Evolutionary conservation across 2,797 vertebrate species (phyloP).

Genomic region (Helicolenus hilgendorfi): DNA sequence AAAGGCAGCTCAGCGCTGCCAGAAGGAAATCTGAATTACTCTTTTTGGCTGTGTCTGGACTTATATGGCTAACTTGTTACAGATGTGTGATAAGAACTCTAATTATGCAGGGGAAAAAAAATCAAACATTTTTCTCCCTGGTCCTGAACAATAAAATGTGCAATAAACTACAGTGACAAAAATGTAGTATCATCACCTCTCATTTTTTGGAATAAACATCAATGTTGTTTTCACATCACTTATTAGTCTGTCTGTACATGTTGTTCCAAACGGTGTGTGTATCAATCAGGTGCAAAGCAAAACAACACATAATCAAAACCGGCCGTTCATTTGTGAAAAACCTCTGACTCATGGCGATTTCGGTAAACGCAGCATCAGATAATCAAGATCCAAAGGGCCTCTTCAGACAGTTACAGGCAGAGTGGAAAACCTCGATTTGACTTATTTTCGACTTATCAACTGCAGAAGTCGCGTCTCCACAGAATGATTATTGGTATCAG

Average conservation of each 20-base stretch:
- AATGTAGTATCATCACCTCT: background rate
- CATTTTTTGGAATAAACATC: constrained; percentile 12
- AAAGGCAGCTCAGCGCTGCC: constrained; percentile 5
- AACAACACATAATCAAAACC: constrained; percentile 44
- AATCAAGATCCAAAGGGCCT: constrained; percentile 15
- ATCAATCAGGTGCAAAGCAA: constrained; percentile 19
- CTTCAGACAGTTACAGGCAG: constrained; percentile 8
- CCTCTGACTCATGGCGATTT: constrained; percentile 67
- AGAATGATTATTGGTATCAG: background rate
- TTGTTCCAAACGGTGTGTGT: background rate
- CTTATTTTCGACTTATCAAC: constrained; percentile 8
- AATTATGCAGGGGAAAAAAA: constrained; percentile 15
- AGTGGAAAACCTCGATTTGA: constrained; percentile 40
- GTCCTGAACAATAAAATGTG: constrained; percentile 31
- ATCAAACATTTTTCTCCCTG: constrained; percentile 30
- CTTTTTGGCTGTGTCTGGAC: constrained; percentile 19
- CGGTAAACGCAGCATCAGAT: constrained; percentile 40
- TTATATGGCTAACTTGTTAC: constrained; percentile 60
- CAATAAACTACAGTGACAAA: background rate
- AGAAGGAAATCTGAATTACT: constrained; percentile 31
- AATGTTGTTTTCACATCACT: background rate
- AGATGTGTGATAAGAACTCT: constrained; percentile 71
- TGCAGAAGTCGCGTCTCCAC: background rate
- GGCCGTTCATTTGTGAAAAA: constrained; percentile 17
- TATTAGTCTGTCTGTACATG: background rate